These are phyloP conservation scores for Bombus breviceps DNA, from an alignment of 1,140 invertebrate genomes.

Conservation along the genomic window DNA sequence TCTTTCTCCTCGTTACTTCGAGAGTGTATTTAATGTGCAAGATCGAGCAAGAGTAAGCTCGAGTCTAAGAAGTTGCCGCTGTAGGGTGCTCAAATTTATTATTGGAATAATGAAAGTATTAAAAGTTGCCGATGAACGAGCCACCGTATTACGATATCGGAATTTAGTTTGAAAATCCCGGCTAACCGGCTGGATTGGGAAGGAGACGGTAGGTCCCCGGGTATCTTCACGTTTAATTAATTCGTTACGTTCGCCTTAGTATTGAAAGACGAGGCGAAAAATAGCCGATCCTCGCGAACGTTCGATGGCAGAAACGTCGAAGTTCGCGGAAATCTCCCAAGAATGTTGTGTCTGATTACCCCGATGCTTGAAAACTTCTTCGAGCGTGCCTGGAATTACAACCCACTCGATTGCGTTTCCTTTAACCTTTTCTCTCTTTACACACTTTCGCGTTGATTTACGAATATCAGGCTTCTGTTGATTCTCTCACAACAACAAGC, in stretches of 20 bases:
- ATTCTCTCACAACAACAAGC: not conserved
- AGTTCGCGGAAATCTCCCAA: conserved; percentile 26
- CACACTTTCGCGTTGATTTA: not conserved
- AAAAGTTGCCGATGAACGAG: conserved; percentile 30
- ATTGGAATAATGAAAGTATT: conserved; percentile 38
- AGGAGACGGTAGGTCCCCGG: not conserved
- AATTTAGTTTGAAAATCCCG: conserved; percentile 39
- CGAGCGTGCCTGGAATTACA: conserved; percentile 13
- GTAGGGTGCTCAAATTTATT: conserved; percentile 25
- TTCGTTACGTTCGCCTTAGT: conserved; percentile 48
- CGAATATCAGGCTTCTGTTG: not conserved
- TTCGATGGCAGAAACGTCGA: not conserved
- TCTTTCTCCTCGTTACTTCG: no score
- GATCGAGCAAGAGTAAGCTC: conserved; percentile 1
- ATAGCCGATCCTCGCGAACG: not conserved
- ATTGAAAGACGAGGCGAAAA: not conserved
- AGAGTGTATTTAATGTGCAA: not conserved
- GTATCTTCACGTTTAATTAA: conserved; percentile 60
- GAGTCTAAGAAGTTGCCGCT: not conserved
- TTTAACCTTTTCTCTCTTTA: not conserved
- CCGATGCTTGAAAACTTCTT: conserved; percentile 12
- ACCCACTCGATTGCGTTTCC: not conserved
- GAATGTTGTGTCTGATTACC: conserved; percentile 25
- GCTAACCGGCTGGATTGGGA: not conserved
- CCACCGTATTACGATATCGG: conserved; percentile 54